A percentile compares a stretch with the other conserved stretches of the same genome.
Conservation (phyloP, 1,140 invertebrate species). For the Tetranychus urticae region DNA sequence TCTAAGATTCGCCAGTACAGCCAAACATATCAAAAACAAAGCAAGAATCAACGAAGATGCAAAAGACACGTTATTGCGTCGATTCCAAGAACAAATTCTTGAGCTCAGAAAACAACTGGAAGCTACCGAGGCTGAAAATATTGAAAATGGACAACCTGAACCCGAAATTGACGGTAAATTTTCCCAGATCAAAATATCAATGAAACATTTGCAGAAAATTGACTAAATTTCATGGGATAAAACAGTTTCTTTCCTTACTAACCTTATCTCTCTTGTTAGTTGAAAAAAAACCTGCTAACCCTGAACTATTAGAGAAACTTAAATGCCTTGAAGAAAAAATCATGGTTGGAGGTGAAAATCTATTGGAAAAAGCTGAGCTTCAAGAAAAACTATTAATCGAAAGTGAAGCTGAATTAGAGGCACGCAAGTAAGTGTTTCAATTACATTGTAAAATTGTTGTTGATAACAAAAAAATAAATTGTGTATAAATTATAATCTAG, state of each 20-base stretch:
- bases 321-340: slow-evolving; percentile 80
- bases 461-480: not conserved
- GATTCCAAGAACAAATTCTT: slow-evolving; percentile 91
- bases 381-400: slow-evolving; percentile 74
- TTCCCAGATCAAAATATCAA: not conserved
- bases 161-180: not conserved
- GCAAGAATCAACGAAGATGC: slow-evolving; percentile 93
- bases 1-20: slow-evolving; percentile 80
- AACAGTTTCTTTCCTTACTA: too few species aligned
- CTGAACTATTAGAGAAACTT: slow-evolving; percentile 36
- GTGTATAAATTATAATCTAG: slow-evolving; percentile 14
- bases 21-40: slow-evolving; percentile 91
- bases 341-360: slow-evolving; percentile 88
- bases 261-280: too few species aligned
- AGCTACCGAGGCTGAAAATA: slow-evolving; percentile 21
- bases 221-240: not conserved
- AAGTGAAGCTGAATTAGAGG: slow-evolving; percentile 67
- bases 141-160: not conserved
- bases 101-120: slow-evolving; percentile 63
- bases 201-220: not conserved
- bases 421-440: slow-evolving; percentile 24
- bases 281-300: not conserved
- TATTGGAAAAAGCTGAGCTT: slow-evolving; percentile 85
- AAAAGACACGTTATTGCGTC: slow-evolving; percentile 78
- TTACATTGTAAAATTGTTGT: not conserved